Evolutionary conservation across 2,113 vertebrate species (phyloP).

Genomic region (Willisornis vidua): DNA sequence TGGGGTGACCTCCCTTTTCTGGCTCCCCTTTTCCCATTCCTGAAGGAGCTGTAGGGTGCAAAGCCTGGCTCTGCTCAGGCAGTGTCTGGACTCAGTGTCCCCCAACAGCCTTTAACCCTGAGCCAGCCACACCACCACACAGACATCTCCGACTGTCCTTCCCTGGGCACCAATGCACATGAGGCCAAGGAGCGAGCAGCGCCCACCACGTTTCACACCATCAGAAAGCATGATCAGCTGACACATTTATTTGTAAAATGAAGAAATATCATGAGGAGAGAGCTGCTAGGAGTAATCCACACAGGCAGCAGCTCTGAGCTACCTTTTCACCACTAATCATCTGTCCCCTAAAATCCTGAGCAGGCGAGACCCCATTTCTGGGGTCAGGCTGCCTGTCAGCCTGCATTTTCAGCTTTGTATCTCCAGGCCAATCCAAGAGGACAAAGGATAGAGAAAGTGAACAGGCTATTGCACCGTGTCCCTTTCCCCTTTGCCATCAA

Average conservation of each 20-base stretch:
- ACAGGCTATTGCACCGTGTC: background rate
- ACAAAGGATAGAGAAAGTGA: background rate
- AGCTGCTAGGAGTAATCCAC: background rate
- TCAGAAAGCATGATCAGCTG: background rate
- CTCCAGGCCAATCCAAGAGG: background rate
- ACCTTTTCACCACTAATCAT: background rate
- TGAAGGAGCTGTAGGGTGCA: background rate
- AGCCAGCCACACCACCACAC: background rate
- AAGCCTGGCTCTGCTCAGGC: background rate
- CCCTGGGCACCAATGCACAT: rapidly evolving
- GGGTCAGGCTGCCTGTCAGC: background rate
- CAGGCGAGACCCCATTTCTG: background rate
- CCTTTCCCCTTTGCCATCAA: background rate
- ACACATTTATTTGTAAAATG: background rate
- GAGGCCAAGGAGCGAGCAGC: rapidly evolving
- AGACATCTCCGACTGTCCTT: rapidly evolving
- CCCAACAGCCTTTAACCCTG: background rate
- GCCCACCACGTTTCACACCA: background rate
- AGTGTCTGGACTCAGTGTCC: background rate
- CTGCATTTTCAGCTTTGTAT: background rate
- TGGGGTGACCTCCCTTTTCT: background rate
- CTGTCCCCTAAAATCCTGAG: background rate
- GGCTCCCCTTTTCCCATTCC: background rate
- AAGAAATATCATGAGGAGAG: background rate
- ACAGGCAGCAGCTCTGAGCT: background rate